These are phyloP conservation scores for Mamestra configurata DNA, from an alignment of 1,140 invertebrate species.

Conservation along the genomic window DNA sequence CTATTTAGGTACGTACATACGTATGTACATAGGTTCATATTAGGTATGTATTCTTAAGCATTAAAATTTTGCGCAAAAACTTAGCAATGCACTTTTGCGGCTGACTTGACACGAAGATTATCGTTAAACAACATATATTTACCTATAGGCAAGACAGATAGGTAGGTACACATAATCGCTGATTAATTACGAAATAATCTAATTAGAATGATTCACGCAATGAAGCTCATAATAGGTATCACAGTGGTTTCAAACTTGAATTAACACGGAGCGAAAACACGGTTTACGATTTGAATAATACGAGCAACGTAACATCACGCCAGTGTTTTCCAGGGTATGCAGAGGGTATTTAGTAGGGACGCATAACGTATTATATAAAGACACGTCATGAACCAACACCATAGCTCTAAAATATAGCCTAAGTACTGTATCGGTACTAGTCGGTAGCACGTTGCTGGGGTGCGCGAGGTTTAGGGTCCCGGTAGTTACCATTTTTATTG, in stretches of 20 bases:
- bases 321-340: not conserved
- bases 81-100: not conserved
- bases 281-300: not conserved
- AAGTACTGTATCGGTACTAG: too few species aligned
- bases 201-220: slow-evolving; percentile 28
- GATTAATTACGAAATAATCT: slow-evolving; percentile 22
- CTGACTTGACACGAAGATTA: slow-evolving; percentile 16
- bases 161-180: slow-evolving; percentile 25
- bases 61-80: slow-evolving; percentile 17
- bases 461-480: too few species aligned
- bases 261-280: not conserved
- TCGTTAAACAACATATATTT: not conserved
- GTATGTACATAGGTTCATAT: too few species aligned
- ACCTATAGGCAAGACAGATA: slow-evolving; percentile 34
- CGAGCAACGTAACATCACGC: not conserved
- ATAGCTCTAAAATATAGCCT: too few species aligned
- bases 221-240: not conserved
- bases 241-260: slow-evolving; percentile 16
- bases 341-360: too few species aligned
- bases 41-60: not conserved
- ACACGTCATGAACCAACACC: too few species aligned
- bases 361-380: too few species aligned
- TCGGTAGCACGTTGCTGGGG: too few species aligned
- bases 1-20: too few species aligned
- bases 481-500: too few species aligned